Evolutionary conservation across 1,140 invertebrate species (phyloP).

Genomic region (Polypedilum vanderplanki): DNA sequence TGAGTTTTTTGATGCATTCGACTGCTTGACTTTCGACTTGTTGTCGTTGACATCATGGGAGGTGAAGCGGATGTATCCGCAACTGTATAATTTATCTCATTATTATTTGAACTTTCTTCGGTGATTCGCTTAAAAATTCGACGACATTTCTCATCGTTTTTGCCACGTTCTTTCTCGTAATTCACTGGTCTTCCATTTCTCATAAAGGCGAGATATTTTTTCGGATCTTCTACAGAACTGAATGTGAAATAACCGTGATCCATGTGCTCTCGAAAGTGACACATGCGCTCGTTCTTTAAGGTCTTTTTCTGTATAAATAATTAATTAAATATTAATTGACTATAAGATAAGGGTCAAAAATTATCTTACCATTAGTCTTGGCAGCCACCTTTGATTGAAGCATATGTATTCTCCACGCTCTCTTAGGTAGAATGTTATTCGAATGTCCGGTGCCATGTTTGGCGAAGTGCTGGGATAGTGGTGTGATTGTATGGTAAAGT

Average conservation of each 20-base stretch:
- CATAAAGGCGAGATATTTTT: conserved; percentile 2
- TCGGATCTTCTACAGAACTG: conserved; percentile 8
- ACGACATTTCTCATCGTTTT: conserved; percentile 27
- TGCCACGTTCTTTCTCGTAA: not conserved
- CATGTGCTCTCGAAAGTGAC: not conserved
- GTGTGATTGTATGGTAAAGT: not conserved
- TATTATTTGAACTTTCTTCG: conserved; percentile 21
- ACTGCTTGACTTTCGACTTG: not conserved
- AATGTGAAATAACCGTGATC: conserved; percentile 5
- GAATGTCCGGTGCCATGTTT: not conserved
- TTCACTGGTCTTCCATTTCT: conserved; percentile 15
- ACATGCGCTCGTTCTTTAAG: not conserved
- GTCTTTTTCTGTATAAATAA: not conserved
- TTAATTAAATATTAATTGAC: not conserved
- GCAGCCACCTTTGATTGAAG: conserved; percentile 10
- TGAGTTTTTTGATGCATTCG: conserved; percentile 4
- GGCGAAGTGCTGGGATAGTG: not conserved
- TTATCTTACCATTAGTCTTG: not conserved
- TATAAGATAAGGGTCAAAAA: not conserved
- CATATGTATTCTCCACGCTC: not conserved
- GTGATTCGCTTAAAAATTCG: conserved; percentile 16
- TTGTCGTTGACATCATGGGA: not conserved
- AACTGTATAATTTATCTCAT: not conserved
- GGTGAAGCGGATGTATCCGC: not conserved
- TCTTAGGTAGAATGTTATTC: conserved; percentile 24